Evolutionary conservation across 2,888 invertebrate genomes (phyloP).

Genomic region (Hetaerina titia): DNA sequence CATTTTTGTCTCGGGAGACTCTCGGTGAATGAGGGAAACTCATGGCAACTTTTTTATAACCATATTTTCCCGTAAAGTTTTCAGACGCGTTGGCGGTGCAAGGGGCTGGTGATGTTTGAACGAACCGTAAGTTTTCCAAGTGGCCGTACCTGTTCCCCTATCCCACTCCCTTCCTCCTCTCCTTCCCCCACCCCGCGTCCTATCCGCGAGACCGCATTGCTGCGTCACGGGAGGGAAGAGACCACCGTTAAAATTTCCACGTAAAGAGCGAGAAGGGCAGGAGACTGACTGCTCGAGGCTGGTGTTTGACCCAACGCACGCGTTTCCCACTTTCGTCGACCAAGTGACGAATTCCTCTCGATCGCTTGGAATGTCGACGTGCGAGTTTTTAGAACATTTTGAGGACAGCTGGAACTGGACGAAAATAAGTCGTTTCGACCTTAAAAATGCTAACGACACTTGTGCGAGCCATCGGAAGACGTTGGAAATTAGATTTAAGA

Average conservation of each 20-base stretch:
- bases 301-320: background rate
- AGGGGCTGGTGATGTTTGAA: background rate
- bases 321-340: background rate
- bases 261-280: too few species aligned
- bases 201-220: background rate
- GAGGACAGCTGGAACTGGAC: too few species aligned
- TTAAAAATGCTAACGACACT: too few species aligned
- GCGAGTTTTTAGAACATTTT: background rate
- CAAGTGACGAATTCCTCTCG: background rate
- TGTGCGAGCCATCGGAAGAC: too few species aligned
- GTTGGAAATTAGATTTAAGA: too few species aligned
- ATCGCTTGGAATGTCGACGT: background rate
- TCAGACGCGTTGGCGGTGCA: background rate
- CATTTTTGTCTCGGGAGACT: too few species aligned
- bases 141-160: background rate
- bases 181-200: background rate
- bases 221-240: background rate
- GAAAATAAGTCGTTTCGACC: too few species aligned
- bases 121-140: background rate
- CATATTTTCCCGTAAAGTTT: background rate
- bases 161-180: too few species aligned
- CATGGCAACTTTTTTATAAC: background rate
- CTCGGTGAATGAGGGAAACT: too few species aligned
- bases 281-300: background rate
- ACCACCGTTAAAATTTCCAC: background rate